Evolutionary conservation across 2,113 vertebrate species (phyloP).

Genomic region (Phalacrocorax carbo): DNA sequence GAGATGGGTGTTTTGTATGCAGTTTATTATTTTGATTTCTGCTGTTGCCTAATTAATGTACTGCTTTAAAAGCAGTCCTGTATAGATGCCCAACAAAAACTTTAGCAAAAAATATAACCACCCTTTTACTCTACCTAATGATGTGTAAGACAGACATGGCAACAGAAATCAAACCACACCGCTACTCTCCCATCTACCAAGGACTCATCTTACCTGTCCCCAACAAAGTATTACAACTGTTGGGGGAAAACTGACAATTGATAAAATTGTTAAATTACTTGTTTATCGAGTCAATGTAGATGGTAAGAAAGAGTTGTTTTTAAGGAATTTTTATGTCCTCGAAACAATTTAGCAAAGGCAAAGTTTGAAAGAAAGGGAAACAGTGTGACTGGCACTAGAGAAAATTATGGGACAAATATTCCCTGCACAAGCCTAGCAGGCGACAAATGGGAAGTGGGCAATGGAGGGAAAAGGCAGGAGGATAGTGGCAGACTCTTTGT

Average conservation of each 20-base stretch:
- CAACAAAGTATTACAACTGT: not conserved
- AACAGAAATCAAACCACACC: not conserved
- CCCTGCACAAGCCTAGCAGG: not conserved
- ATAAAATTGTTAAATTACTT: not conserved
- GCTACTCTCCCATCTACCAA: not conserved
- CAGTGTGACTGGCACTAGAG: not conserved
- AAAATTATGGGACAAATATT: not conserved
- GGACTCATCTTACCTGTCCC: not conserved
- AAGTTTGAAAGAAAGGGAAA: not conserved
- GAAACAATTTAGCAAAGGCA: not conserved
- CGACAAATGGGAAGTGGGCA: not conserved
- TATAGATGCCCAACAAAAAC: not conserved
- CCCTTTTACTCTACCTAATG: not conserved
- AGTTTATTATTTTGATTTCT: not conserved
- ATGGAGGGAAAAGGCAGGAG: not conserved
- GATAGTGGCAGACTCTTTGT: not conserved
- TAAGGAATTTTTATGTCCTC: not conserved
- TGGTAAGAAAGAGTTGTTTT: not conserved
- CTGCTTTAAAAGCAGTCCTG: not conserved
- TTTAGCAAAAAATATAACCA: not conserved
- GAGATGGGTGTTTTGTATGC: not conserved
- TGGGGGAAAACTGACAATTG: not conserved
- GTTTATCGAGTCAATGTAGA: not conserved
- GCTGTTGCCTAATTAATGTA: not conserved
- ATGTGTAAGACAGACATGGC: not conserved